Conservation (phyloP, 2,797 vertebrate genomes). For the Eulemur rubriventer region DNA sequence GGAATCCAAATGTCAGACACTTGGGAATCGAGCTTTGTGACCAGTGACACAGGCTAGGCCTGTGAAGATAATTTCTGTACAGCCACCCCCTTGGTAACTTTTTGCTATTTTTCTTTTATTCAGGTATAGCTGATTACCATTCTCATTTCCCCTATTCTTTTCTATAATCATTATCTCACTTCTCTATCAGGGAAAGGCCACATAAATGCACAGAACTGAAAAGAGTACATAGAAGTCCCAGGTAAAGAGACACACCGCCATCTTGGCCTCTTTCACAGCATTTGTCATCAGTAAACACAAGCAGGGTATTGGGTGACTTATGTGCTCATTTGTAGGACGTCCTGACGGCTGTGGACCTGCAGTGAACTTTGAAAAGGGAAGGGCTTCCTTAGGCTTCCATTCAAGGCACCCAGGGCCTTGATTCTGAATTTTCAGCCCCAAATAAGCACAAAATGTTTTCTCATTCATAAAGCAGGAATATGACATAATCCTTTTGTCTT, state of each 20-base stretch:
- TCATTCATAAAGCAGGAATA: background rate
- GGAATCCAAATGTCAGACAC: background rate
- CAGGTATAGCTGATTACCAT: background rate
- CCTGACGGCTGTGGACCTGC: background rate
- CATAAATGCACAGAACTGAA: background rate
- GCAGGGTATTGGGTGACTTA: background rate
- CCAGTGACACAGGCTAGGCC: background rate
- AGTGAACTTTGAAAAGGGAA: background rate
- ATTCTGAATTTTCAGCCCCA: constrained; percentile 30
- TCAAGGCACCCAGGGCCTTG: background rate
- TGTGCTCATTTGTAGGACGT: background rate
- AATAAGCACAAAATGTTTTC: background rate
- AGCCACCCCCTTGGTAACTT: background rate
- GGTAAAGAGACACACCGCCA: rapidly evolving
- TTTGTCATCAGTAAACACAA: background rate
- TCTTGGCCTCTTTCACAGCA: background rate
- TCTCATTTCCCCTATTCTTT: background rate
- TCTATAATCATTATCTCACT: background rate
- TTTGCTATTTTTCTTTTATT: background rate
- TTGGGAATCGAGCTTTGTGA: background rate
- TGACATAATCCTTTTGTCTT: background rate
- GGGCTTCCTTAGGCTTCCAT: background rate
- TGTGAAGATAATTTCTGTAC: background rate
- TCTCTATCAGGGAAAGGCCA: background rate
- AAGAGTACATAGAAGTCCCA: background rate